phyloP scores from a whole-genome alignment of 2,797 vertebrate genomes.

The Lepus oiostolus region DNA sequence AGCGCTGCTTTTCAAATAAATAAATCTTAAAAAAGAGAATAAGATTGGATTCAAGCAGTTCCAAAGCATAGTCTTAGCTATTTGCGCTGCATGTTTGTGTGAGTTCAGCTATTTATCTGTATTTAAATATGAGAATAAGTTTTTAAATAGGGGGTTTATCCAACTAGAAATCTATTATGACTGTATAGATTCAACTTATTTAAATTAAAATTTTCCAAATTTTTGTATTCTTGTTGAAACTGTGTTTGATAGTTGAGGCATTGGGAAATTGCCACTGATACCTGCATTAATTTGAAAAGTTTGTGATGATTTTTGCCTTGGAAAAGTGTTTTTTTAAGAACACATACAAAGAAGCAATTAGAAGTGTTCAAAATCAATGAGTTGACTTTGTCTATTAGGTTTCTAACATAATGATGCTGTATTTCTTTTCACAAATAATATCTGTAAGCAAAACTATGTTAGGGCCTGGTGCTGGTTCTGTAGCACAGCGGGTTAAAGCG shows the following conservation, averaged over 20 bases:
- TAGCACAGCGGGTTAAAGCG: too few species aligned
- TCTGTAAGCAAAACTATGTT: not conserved
- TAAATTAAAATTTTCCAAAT: slow-evolving; percentile 36
- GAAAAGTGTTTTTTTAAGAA: slow-evolving; percentile 28
- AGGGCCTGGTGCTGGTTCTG: too few species aligned
- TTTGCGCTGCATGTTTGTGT: not conserved
- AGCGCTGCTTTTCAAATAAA: too few species aligned
- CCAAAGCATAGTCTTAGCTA: not conserved
- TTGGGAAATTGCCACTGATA: slow-evolving; percentile 63
- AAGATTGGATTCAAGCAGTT: not conserved
- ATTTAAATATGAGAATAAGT: too few species aligned
- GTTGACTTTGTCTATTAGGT: slow-evolving; percentile 6
- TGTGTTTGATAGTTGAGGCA: slow-evolving; percentile 1
- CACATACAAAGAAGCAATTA: slow-evolving; percentile 43
- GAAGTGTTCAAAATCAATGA: slow-evolving; percentile 13
- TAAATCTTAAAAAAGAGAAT: not conserved
- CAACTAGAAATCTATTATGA: slow-evolving; percentile 7
- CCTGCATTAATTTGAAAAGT: slow-evolving; percentile 43
- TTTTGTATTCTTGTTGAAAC: slow-evolving; percentile 52
- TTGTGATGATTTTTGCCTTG: slow-evolving; percentile 32
- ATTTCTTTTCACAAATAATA: slow-evolving; percentile 30
- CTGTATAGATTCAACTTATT: not conserved
- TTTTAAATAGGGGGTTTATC: not conserved
- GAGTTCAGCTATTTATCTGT: not conserved
- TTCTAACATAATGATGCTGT: not conserved